phyloP scores from a whole-genome alignment of 2,888 invertebrate genomes.

The Holacanthella duospinosa region DNA sequence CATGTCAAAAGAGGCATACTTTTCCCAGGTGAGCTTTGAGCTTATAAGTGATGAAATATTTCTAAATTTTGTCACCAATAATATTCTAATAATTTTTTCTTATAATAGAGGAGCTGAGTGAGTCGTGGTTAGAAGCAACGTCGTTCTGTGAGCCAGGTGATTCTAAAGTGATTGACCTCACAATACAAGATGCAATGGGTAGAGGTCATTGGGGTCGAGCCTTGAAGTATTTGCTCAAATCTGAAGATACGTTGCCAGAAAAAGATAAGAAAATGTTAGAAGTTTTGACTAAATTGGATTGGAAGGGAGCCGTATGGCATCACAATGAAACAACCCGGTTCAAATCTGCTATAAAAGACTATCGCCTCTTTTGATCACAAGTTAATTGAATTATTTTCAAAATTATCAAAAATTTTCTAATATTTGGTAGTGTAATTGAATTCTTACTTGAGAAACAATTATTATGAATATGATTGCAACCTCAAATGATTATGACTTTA shows the following conservation, averaged over 20 bases:
- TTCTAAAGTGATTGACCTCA: conserved; percentile 50
- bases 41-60: too few relatives aligned
- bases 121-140: neutral
- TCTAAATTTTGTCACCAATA: too few relatives aligned
- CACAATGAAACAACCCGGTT: neutral
- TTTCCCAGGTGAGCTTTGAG: conserved; percentile 48
- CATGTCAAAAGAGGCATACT: conserved; percentile 64
- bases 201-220: conserved; percentile 71
- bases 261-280: conserved; percentile 57
- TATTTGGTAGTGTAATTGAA: too few relatives aligned
- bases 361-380: conserved; percentile 60
- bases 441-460: too few relatives aligned
- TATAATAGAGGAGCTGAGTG: too few relatives aligned
- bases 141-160: conserved; percentile 7
- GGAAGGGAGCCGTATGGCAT: conserved; percentile 54
- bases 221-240: conserved; percentile 60
- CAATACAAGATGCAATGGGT: conserved; percentile 69
- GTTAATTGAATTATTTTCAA: too few relatives aligned
- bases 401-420: too few relatives aligned
- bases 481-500: too few relatives aligned
- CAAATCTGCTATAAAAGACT: conserved; percentile 43
- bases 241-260: conserved; percentile 74
- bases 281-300: conserved; percentile 56
- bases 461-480: too few relatives aligned
- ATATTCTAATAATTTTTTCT: too few relatives aligned